Base-by-base conservation (phyloP, 2,797 vertebrate species). In the Myiotriccus ornatus region DNA sequence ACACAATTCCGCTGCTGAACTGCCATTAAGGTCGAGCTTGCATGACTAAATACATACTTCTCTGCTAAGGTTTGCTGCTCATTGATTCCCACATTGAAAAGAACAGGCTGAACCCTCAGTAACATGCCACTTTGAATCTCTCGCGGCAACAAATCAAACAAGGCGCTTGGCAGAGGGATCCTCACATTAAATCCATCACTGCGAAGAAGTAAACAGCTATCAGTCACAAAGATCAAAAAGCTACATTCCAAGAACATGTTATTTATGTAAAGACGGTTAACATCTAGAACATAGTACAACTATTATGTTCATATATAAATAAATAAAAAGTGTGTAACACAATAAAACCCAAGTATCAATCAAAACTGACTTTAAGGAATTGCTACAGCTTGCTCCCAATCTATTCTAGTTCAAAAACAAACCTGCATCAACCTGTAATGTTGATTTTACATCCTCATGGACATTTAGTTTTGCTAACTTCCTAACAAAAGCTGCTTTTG, bases 121-220 rank as follows among this genome's bases (percentile, higher is more conserved):
- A 99, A 97, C 99, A 99, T 99, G 89, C 99, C 99, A 2, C 99
- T 99, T 96, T 99, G 99, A 94, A 99, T 99, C 98, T 99, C 99
- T 35, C 99, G 98, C 0, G 99, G 99, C 96, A 99, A 92, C 32
- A 98, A 97, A 91, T 99, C 99, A 34, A 99, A 99, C 97, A 99
- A 98, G 21, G 97, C 97, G 55, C 98, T 98, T 2, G 99, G 99
- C 97, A 99, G 97, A 10, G 99, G 99, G 46, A 99, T 98, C 90
- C 99, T 98, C 96, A 99, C 99, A 0, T 99, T 99, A 96, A 99
- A 99, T 77, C 99, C 99, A 24, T 98, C 99, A 3, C 98, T 98
- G 88, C 17, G 94, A 91, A 64, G 27, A 64, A 87, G 82, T 3
- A 86, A 57, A 20, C 23, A 84, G 46, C 30, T n/a, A 8, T 95